Evolutionary conservation across 2,113 vertebrate species (phyloP).

Genomic region (Arizona elegans): DNA sequence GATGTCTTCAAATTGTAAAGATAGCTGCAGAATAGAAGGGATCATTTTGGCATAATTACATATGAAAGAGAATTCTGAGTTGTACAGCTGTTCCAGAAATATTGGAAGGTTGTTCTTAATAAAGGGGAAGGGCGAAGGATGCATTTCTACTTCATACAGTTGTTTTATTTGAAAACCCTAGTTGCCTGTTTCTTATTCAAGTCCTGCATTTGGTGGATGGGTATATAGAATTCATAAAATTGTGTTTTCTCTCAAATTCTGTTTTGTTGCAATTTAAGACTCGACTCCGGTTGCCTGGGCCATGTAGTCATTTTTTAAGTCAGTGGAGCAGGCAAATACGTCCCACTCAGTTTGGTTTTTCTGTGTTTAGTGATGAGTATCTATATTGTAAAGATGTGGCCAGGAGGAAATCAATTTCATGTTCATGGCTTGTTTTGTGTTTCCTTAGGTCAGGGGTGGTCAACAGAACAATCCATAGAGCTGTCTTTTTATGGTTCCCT

Average conservation of each 20-base stretch:
- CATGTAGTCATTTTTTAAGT: slow-evolving; percentile 5
- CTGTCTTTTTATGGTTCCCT: neutral
- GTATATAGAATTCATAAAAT: neutral
- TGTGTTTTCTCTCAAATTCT: neutral
- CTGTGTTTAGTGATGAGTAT: neutral
- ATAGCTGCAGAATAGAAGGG: neutral
- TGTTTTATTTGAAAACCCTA: neutral
- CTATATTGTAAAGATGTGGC: neutral
- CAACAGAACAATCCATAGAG: neutral
- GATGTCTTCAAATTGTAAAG: neutral
- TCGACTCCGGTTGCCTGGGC: neutral
- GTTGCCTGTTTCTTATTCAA: neutral
- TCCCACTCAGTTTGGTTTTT: neutral
- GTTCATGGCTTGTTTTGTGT: neutral
- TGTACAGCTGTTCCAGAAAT: neutral
- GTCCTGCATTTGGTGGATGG: neutral
- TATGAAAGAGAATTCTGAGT: neutral
- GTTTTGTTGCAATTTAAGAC: neutral
- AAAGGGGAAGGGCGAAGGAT: neutral
- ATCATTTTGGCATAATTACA: neutral
- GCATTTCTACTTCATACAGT: neutral
- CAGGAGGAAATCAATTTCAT: neutral
- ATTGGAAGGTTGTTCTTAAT: neutral
- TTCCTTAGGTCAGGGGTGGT: neutral
- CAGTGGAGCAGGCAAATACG: slow-evolving; percentile 12